These are phyloP conservation scores for Dolichotis patagonum DNA, from an alignment of 2,113 vertebrate genomes.

Conservation along the genomic window DNA sequence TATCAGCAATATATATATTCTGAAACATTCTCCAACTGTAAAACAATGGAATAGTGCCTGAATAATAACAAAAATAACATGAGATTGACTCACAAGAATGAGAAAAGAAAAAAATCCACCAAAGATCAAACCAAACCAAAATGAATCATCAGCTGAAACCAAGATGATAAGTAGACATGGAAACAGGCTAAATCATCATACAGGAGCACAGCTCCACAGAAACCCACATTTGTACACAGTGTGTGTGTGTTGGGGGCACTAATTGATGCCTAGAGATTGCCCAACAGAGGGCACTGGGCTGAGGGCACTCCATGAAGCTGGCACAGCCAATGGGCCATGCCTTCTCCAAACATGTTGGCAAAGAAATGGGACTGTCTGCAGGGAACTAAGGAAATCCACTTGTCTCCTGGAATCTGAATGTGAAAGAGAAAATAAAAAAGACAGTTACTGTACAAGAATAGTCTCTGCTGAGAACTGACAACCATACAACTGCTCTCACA, in stretches of 20 bases:
- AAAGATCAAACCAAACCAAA: background rate
- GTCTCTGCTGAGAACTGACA: background rate
- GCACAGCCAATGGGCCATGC: too few relatives aligned
- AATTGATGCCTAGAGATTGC: background rate
- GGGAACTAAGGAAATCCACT: background rate
- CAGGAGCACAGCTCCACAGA: background rate
- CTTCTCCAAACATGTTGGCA: background rate
- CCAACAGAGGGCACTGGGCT: background rate
- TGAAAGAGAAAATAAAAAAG: background rate
- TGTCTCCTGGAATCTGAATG: background rate
- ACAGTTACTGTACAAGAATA: background rate
- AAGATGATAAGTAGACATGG: background rate
- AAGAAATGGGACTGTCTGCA: background rate
- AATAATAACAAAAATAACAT: constrained; percentile 25
- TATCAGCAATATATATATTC: background rate
- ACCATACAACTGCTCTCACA: background rate
- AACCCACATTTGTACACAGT: background rate
- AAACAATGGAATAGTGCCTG: background rate
- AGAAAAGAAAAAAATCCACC: background rate
- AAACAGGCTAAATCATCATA: background rate
- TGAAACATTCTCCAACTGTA: background rate
- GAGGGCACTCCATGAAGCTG: background rate
- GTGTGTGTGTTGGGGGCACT: background rate
- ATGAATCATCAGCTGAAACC: background rate
- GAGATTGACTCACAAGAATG: background rate